A percentile compares a stretch with the other conserved stretches of the same genome.
Evolutionary conservation across 2,113 vertebrate genomes (phyloP).

Genomic region (Gnathonemus longibarbis): DNA sequence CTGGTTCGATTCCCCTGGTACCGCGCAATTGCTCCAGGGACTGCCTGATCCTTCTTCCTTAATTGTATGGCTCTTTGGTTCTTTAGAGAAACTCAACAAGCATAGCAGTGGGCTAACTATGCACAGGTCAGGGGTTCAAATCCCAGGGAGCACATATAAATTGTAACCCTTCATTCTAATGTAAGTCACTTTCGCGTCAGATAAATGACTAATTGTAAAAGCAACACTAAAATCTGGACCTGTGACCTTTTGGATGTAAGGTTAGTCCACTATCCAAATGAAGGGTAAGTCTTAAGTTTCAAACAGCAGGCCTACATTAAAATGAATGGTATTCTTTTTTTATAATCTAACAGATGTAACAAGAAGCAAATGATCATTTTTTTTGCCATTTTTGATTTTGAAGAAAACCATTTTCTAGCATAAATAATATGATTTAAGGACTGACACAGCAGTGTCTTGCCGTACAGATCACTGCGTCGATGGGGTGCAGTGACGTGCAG

Average conservation of each 20-base stretch:
- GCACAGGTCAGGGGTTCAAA: not conserved
- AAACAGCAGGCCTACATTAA: not conserved
- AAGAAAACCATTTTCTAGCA: not conserved
- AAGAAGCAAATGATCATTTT: not conserved
- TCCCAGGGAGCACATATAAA: not conserved
- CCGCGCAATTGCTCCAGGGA: not conserved
- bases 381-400: not conserved
- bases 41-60: not conserved
- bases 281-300: not conserved
- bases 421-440: not conserved
- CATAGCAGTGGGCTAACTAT: not conserved
- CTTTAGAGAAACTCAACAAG: not conserved
- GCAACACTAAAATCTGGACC: not conserved
- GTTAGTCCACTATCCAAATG: not conserved
- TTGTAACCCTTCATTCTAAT: not conserved
- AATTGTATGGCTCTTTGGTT: not conserved
- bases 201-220: not conserved
- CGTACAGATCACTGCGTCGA: not conserved
- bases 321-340: not conserved
- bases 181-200: not conserved
- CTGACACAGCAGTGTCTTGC: not conserved
- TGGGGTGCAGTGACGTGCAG: not conserved
- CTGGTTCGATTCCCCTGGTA: not conserved
- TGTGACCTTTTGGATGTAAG: not conserved
- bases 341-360: not conserved